Evolutionary conservation across 2,113 vertebrate genomes (phyloP), one percentile per base, ranked within the genome.

Genomic region (Erythrolamprus reginae): DNA sequence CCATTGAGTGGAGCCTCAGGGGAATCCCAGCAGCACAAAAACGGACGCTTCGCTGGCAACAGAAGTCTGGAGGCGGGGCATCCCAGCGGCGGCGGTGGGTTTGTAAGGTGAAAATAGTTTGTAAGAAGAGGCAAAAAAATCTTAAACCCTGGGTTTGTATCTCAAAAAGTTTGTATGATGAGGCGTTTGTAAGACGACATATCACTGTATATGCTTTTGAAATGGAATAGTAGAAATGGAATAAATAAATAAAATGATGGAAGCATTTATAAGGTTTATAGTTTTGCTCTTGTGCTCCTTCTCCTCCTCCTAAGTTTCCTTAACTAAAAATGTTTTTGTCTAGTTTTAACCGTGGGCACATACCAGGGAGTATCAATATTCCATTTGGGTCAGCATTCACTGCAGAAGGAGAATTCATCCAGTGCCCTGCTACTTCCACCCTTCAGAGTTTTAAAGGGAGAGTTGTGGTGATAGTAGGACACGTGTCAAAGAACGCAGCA

Each of bases 261-360:
- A 4, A 50, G 28, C 45, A 88, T 13, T 50, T 10, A 23, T 10
- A 38, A 88, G 12, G 2, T 88, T 24, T n/a, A 42, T 28, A 19
- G 28, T 65, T 88, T 61, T 88, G 45, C 19, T 38, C 38, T 53
- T 61, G 17, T 61, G 65, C 52, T 53, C 12, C 8, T 88, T 38
- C 26, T 93, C 12, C 77, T 91, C 1, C 89, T 88, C 3, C 51
- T 86, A 1, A 8, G 93, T 90, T 91, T 94, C 97, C 98, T 98
- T 99, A 97, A 98, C 90, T 53, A 23, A 26, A 28, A 4, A 13
- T 70, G 47, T 21, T 47, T 33, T 26, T 86, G 58, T 92, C 89
- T 95, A 99, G 99, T 95, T 99, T 98, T 93, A 96, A 97, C 94
- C 98, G 98, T 86, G 99, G 99, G 86, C 99, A 99, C 91, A 97